Evolutionary conservation across 2,113 vertebrate species (phyloP).

Genomic region (Urocolius indicus): DNA sequence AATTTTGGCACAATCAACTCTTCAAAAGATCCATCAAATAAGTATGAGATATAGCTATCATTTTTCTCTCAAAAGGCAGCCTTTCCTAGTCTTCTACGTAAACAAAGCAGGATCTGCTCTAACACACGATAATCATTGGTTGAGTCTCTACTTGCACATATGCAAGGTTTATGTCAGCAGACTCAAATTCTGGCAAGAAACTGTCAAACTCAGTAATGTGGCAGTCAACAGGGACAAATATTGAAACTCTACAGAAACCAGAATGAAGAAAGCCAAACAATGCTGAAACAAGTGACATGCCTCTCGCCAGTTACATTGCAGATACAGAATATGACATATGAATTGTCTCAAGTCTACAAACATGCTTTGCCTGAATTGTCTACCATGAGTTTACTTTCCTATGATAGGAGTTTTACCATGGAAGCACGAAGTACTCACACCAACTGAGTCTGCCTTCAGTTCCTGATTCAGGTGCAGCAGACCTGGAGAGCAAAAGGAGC

Average conservation of each 20-base stretch:
- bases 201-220: neutral
- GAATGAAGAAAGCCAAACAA: slow-evolving; percentile 21
- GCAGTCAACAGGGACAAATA: slow-evolving; percentile 44
- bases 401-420: neutral
- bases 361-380: neutral
- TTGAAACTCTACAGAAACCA: slow-evolving; percentile 28
- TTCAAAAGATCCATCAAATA: neutral
- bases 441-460: neutral
- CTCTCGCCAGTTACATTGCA: neutral
- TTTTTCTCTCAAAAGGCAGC: neutral
- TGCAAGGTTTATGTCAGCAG: neutral
- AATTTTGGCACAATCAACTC: neutral
- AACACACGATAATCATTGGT: neutral
- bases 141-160: neutral
- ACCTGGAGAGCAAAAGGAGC: neutral
- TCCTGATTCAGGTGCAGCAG: neutral
- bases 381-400: neutral
- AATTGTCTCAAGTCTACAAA: neutral
- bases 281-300: neutral
- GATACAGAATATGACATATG: neutral
- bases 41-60: neutral
- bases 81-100: neutral
- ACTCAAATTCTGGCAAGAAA: slow-evolving; percentile 12
- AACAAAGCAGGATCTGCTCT: neutral
- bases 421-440: neutral